Evolutionary conservation across 1,140 invertebrate species (phyloP), one percentile per base, ranked within the genome.

Genomic region (Melitaea cinxia): DNA sequence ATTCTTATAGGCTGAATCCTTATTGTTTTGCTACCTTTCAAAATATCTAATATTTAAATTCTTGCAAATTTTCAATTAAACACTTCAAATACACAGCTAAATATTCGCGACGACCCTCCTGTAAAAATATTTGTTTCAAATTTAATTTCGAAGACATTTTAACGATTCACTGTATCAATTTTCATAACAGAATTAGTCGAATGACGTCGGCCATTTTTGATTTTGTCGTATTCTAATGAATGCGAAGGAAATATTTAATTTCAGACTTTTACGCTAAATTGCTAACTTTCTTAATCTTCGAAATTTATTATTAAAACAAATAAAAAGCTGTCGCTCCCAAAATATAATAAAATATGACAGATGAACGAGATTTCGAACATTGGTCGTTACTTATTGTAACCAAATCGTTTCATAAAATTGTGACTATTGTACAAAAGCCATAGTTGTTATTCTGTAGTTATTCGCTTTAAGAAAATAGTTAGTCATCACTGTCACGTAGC

Each of bases 111-210:
- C 37, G 37, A 42, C 1, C 1, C 37, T 14, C 37, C 17, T 17
- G n/a, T 42, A 14, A 14, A 42, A 42, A 42, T 42, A 42, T 42
- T 42, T 42, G 37, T 14, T 37, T 37, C 5, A n/a, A 37, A 37
- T 37, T 37, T 37, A 37, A 37, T 37, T 37, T 37, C 12, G n/a
- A 1, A 37, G 35, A 5, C 14, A 37, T 37, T 37, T 37, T 37
- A n/a, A 37, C 35, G 14, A 37, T 37, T 37, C 35, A 5, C 14
- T n/a, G 5, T 17, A 15, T 30, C 30, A 53, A 53, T 53, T 33
- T 33, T 30, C 47, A 24, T 50, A 50, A 50, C 7, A 4, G 23
- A 15, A 52, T 26, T 28, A n/a, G 28, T 52, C 30, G 10, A 28
- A 28, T 2, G 24, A 17, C 2, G n/a, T n/a, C n/a, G 17, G 17